These are phyloP conservation scores for Muricea muricata DNA, from an alignment of 92 coral and sea anemone genomes.

Conservation along the genomic window DNA sequence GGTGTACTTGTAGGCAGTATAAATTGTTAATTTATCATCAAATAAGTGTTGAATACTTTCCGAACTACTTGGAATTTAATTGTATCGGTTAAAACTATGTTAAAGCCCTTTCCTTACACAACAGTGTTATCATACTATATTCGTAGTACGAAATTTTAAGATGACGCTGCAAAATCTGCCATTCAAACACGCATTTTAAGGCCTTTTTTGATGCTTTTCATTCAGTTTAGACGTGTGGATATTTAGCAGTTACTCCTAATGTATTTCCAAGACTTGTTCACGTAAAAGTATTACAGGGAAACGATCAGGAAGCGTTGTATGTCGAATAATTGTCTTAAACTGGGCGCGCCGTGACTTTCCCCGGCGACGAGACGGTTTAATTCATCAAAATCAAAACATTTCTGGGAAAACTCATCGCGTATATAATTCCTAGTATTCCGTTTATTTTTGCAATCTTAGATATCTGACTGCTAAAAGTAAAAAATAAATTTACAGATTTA, in stretches of 20 bases:
- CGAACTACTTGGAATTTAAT: not conserved
- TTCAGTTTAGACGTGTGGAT: not conserved
- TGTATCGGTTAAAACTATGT: not conserved
- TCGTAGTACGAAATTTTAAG: not conserved
- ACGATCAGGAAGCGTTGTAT: not conserved
- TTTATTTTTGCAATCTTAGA: not conserved
- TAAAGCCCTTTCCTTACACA: not conserved
- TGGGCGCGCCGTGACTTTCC: constrained; percentile 26
- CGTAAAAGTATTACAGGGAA: not conserved
- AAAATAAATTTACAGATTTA: not conserved
- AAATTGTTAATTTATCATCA: not conserved
- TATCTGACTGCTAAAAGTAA: not conserved
- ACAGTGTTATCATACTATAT: not conserved
- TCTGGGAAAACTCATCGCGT: constrained; percentile 14
- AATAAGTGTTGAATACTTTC: not conserved
- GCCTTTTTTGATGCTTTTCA: not conserved
- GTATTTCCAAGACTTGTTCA: not conserved
- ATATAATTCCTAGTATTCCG: not conserved
- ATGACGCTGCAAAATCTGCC: constrained; percentile 10
- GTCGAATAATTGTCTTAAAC: not conserved
- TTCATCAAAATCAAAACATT: not conserved
- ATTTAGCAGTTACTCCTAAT: not conserved
- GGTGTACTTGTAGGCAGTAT: not conserved
- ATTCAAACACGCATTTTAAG: not conserved
- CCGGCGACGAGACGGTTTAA: constrained; percentile 4